phyloP scores from a whole-genome alignment of 2,113 vertebrate genomes.

The Progne subis region DNA sequence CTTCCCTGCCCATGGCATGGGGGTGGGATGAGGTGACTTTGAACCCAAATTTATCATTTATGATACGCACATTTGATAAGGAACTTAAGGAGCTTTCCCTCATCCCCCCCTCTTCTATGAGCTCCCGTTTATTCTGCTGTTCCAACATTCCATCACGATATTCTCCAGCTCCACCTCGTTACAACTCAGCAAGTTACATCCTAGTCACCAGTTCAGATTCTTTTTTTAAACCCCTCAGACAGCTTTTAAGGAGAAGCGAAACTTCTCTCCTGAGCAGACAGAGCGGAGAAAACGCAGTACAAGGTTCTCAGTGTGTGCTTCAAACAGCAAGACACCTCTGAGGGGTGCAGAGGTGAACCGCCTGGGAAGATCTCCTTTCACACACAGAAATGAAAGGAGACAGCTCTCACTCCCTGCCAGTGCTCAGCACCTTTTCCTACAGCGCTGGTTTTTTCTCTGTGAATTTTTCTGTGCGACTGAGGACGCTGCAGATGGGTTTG shows the following conservation, averaged over 20 bases:
- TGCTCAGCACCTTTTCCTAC: background rate
- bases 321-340: constrained; percentile 1
- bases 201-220: background rate
- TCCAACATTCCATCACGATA: background rate
- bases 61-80: background rate
- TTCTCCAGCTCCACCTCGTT: background rate
- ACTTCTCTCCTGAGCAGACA: background rate
- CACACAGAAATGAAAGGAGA: background rate
- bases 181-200: background rate
- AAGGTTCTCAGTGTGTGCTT: background rate
- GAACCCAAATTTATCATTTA: background rate
- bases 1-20: background rate
- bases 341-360: background rate
- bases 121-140: background rate
- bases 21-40: background rate
- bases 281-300: background rate
- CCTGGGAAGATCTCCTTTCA: background rate
- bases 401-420: background rate
- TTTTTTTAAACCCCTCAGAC: background rate
- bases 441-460: background rate
- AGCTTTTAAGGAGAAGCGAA: background rate
- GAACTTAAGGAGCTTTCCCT: background rate
- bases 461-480: background rate
- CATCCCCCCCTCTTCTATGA: background rate
- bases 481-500: background rate